Base-by-base conservation (phyloP, 2,113 vertebrate species). In the Dipodomys stephensi region DNA sequence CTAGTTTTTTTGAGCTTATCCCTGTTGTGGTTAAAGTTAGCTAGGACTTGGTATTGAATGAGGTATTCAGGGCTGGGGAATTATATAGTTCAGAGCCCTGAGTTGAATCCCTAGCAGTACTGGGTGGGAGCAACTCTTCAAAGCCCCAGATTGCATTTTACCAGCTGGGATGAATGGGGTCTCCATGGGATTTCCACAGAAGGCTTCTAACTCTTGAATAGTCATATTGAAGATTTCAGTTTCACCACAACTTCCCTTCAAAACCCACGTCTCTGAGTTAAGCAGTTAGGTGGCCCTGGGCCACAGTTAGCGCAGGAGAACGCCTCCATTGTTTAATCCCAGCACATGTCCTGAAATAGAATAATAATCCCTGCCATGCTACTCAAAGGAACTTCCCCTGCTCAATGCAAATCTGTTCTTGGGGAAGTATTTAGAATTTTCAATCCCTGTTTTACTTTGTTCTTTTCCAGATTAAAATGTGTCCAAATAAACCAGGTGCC, bases 171-270 rank as follows among this genome's bases (percentile, higher is more conserved):
- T 77, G 72, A n/a, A 67, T 85, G 95, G 65, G 80, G 13, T 95
- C 83, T 94, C 67, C 35, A 28, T 93, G 87, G 94, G 89, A 91
- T 96, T 97, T 95, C 94, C 92, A 76, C 46, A 49, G 87, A 87
- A 81, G 72, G 53, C 44, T 92, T 95, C 69, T 92, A 46, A 91
- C 57, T 88, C 78, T 74, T 20, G 6, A 32, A 77, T 27, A 76
- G 76, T 97, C 96, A 93, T 57, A 73, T 77, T 64, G 72, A 84
- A 69, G 76, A 91, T 95, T 97, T 96, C 90, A 10, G 74, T 96
- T 95, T 95, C 77, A 93, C 90, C 88, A 80, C 84, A 95, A 93
- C 95, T 96, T 97, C 96, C 93, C 95, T 91, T 83, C 67, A 46
- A 76, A 87, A 81, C 71, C 76, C 82, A 94, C 15, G 32, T 69